Evolutionary conservation across 2,888 invertebrate genomes (phyloP).

Genomic region (Gasteruption jaculator): DNA sequence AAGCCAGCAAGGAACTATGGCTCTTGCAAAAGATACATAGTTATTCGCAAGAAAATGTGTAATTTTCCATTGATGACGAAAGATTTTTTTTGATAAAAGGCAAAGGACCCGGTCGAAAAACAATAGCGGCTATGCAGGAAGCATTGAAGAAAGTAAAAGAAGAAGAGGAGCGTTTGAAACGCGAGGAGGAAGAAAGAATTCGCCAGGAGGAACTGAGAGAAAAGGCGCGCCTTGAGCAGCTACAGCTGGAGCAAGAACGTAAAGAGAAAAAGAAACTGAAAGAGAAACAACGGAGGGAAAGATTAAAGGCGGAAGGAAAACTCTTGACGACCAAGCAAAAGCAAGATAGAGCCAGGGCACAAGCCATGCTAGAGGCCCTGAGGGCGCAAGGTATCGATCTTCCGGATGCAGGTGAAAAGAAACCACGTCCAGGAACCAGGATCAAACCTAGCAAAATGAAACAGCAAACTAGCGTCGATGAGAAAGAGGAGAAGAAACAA

Average conservation of each 20-base stretch:
- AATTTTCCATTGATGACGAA: not conserved
- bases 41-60: too few species aligned
- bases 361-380: constrained; percentile 81
- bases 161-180: constrained; percentile 73
- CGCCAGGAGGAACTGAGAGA: constrained; percentile 72
- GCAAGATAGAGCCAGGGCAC: constrained; percentile 82
- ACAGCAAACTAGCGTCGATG: constrained; percentile 60
- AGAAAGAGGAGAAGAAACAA: constrained; percentile 53
- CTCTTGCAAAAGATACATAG: too few species aligned
- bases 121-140: constrained; percentile 89
- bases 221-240: constrained; percentile 67
- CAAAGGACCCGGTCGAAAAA: constrained; percentile 76
- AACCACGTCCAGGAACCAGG: constrained; percentile 66
- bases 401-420: constrained; percentile 65
- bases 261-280: constrained; percentile 87
- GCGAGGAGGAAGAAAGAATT: constrained; percentile 78
- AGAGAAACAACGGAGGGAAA: constrained; percentile 87
- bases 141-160: constrained; percentile 81
- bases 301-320: constrained; percentile 95
- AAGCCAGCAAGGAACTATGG: too few species aligned
- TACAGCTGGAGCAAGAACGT: constrained; percentile 77
- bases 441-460: constrained; percentile 69
- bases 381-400: constrained; percentile 85
- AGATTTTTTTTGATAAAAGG: constrained; percentile 28
- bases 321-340: constrained; percentile 90